Percentiles rank a stretch among this genome's conserved stretches.
phyloP scores from a whole-genome alignment of 2,797 vertebrate genomes.

The Pseudochirops corinnae region DNA sequence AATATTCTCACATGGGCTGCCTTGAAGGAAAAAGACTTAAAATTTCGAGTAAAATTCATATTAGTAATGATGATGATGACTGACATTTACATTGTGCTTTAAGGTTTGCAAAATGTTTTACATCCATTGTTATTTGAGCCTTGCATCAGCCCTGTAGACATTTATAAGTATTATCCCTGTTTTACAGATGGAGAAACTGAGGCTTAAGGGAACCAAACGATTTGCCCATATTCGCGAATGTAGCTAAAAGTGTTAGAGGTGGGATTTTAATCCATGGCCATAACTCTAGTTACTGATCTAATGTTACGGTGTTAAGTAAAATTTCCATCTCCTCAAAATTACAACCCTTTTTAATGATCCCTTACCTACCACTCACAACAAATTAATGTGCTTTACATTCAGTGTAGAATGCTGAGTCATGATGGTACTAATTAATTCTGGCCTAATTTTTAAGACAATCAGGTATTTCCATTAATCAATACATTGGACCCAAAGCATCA shows the following conservation, averaged over 20 bases:
- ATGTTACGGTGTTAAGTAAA: not conserved
- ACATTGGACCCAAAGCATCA: constrained; percentile 27
- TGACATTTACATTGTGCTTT: not conserved
- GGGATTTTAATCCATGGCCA: not conserved
- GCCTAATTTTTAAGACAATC: constrained; percentile 35
- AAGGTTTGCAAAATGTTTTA: not conserved
- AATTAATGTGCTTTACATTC: not conserved
- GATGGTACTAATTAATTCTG: constrained; percentile 30
- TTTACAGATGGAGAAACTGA: not conserved
- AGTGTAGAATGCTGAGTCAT: constrained; percentile 18
- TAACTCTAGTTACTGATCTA: not conserved
- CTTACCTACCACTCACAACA: not conserved
- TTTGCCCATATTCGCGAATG: not conserved
- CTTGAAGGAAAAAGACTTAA: constrained; percentile 48
- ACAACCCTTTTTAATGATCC: not conserved
- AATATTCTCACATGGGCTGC: not conserved
- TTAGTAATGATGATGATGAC: not conserved
- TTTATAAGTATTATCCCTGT: not conserved
- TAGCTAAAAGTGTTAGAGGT: not conserved
- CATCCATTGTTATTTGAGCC: not conserved
- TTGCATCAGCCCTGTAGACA: not conserved
- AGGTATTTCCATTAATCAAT: constrained; percentile 26
- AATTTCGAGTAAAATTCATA: not conserved
- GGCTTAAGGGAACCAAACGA: not conserved
- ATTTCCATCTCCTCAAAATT: not conserved